A percentile compares a stretch with the other conserved stretches of the same genome.
These are phyloP conservation scores for Ophonus ardosiacus DNA, from an alignment of 2,888 invertebrate genomes.

Conservation along the genomic window DNA sequence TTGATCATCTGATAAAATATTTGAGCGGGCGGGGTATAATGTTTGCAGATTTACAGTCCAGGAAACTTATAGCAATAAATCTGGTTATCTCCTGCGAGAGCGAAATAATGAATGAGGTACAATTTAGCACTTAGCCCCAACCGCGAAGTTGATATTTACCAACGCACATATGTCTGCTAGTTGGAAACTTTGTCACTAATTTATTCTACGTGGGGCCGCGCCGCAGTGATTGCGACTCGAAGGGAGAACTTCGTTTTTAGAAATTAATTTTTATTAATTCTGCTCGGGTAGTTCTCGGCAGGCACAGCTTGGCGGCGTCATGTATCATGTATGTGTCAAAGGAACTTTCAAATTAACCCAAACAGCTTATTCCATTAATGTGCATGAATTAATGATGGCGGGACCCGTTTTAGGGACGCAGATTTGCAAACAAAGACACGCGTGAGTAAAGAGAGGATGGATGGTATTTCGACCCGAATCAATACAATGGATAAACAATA, in stretches of 20 bases:
- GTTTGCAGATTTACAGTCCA: not conserved
- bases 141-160: slow-evolving; percentile 45
- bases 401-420: slow-evolving; percentile 61
- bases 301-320: slow-evolving; percentile 35
- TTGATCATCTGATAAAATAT: not conserved
- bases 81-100: not conserved
- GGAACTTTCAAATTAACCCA: slow-evolving; percentile 64
- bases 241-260: slow-evolving; percentile 48
- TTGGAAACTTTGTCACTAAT: slow-evolving; percentile 43
- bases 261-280: slow-evolving; percentile 63
- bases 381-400: slow-evolving; percentile 64
- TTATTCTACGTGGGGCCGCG: slow-evolving; percentile 38
- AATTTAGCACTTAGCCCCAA: slow-evolving; percentile 44
- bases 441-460: slow-evolving; percentile 29
- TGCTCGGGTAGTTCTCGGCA: slow-evolving; percentile 52
- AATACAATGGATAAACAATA: not conserved
- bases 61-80: slow-evolving; percentile 20
- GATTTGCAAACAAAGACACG: slow-evolving; percentile 63
- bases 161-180: slow-evolving; percentile 40
- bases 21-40: not conserved
- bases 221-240: not conserved
- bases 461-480: not conserved
- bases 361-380: slow-evolving; percentile 64
- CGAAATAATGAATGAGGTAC: slow-evolving; percentile 29
- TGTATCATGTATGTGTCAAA: slow-evolving; percentile 65